phyloP scores from a whole-genome alignment of 2,888 invertebrate genomes.

The Drosophila aldrichi region DNA sequence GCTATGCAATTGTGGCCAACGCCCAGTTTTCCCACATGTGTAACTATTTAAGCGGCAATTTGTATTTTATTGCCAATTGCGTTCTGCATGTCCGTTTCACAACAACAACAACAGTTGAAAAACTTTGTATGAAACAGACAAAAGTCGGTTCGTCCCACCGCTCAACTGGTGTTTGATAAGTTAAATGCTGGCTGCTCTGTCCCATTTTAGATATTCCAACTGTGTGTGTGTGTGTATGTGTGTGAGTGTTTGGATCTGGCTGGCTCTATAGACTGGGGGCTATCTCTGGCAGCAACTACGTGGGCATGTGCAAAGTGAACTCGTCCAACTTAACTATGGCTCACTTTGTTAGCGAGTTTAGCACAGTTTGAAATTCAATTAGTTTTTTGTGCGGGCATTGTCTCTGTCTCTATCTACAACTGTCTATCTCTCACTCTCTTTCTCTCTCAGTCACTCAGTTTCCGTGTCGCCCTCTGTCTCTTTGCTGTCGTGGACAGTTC shows the following conservation, averaged over 20 bases:
- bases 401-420: slow-evolving; percentile 15
- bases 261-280: not conserved
- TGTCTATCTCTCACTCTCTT: not conserved
- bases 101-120: slow-evolving; percentile 14
- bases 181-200: slow-evolving; percentile 59
- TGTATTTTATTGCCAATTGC: slow-evolving; percentile 77
- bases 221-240: not conserved
- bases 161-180: slow-evolving; percentile 53
- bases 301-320: slow-evolving; percentile 54
- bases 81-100: slow-evolving; percentile 26
- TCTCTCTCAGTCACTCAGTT: not conserved
- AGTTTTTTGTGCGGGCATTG: slow-evolving; percentile 74
- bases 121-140: slow-evolving; percentile 29
- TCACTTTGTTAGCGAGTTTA: slow-evolving; percentile 76
- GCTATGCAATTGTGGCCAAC: slow-evolving; percentile 35
- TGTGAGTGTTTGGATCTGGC: slow-evolving; percentile 1
- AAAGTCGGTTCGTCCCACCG: slow-evolving; percentile 3
- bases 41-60: slow-evolving; percentile 79
- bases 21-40: slow-evolving; percentile 42
- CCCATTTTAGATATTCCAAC: slow-evolving; percentile 31
- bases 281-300: slow-evolving; percentile 28
- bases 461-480: not conserved
- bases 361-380: slow-evolving; percentile 78
- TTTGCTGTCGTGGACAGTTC: slow-evolving; percentile 27
- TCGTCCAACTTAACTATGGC: slow-evolving; percentile 60